Conservation (phyloP, 2,888 invertebrate species). For the Apamea epomidion region DNA sequence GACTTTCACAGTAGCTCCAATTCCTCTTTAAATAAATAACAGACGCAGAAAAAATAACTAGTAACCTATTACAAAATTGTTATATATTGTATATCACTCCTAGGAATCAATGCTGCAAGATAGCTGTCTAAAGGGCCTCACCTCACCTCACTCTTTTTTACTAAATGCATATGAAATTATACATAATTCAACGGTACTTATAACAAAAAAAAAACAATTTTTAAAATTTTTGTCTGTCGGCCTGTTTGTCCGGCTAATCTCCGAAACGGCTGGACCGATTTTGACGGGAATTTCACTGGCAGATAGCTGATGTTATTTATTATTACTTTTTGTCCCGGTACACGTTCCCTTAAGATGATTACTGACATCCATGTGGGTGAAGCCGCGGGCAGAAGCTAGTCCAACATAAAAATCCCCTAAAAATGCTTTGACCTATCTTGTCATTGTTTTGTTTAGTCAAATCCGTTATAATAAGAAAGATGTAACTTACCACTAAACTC, state of each 20-base stretch:
- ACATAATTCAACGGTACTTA: no score
- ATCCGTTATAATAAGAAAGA: neutral
- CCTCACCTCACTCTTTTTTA: neutral
- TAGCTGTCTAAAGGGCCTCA: neutral
- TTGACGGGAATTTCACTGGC: no score
- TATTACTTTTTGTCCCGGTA: no score
- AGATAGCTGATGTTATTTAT: no score
- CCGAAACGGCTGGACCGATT: no score
- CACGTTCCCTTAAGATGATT: no score
- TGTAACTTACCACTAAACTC: slow-evolving; percentile 84
- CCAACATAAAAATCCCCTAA: neutral
- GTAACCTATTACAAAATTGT: neutral
- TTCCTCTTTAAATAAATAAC: neutral
- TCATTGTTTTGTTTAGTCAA: neutral
- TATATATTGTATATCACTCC: neutral
- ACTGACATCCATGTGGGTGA: no score
- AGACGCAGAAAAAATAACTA: neutral
- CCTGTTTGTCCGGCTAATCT: no score
- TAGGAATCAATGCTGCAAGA: neutral
- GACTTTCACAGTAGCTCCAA: neutral
- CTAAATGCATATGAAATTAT: no score
- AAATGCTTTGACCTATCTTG: neutral
- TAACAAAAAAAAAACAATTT: no score
- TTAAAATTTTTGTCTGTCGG: no score
- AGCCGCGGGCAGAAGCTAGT: neutral